A percentile compares a stretch with the other conserved stretches of the same genome.
Conservation (phyloP, 1,140 invertebrate genomes). For the Hydropsyche tenuis region DNA sequence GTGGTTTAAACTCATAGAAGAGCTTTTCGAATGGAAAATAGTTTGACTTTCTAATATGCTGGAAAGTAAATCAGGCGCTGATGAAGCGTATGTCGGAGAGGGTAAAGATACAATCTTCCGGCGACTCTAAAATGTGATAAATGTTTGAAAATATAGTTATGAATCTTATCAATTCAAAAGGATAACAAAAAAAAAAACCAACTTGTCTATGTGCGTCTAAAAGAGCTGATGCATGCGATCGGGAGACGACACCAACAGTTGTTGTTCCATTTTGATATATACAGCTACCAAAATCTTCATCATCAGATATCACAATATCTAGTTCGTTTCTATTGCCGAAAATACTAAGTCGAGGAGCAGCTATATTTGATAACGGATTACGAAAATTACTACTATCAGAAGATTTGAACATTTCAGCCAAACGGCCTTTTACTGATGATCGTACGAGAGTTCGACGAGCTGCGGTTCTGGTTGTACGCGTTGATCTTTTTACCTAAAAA, state of each 20-base stretch:
- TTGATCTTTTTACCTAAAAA: not conserved
- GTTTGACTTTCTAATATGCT: slow-evolving; percentile 78
- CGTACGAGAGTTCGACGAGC: slow-evolving; percentile 56
- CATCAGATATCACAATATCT: slow-evolving; percentile 66
- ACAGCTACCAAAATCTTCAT: slow-evolving; percentile 54
- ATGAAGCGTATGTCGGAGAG: slow-evolving; percentile 53
- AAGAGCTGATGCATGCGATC: slow-evolving; percentile 56
- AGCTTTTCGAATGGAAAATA: slow-evolving; percentile 72
- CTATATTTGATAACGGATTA: slow-evolving; percentile 52
- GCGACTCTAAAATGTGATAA: slow-evolving; percentile 58
- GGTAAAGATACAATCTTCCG: slow-evolving; percentile 61
- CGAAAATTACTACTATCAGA: not conserved
- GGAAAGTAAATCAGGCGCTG: slow-evolving; percentile 69
- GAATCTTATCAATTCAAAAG: slow-evolving; percentile 44
- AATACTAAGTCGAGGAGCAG: slow-evolving; percentile 54
- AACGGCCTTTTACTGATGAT: slow-evolving; percentile 55
- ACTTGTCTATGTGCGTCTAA: slow-evolving; percentile 58
- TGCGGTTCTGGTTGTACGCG: slow-evolving; percentile 57
- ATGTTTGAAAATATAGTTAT: slow-evolving; percentile 30
- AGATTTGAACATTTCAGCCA: slow-evolving; percentile 48
- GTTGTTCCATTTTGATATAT: slow-evolving; percentile 51
- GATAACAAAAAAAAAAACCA: slow-evolving; percentile 47
- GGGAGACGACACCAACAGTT: slow-evolving; percentile 55
- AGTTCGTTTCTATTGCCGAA: slow-evolving; percentile 69
- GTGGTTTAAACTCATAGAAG: slow-evolving; percentile 66